These are phyloP conservation scores for Thamnophis elegans DNA, from an alignment of 2,797 vertebrate species.

Conservation along the genomic window DNA sequence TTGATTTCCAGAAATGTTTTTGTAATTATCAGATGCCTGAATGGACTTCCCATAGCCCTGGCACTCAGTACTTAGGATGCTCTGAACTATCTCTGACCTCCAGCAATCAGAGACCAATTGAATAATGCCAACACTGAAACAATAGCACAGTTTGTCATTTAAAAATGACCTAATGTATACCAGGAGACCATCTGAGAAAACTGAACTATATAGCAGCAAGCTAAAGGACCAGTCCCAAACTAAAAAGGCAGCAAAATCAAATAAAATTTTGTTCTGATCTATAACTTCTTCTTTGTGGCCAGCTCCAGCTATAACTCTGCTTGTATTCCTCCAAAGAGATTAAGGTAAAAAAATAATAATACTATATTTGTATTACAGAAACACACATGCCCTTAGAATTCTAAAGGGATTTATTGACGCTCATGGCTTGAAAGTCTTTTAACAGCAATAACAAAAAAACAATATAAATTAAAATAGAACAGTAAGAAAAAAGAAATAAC, in stretches of 20 bases:
- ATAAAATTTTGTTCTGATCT: background rate
- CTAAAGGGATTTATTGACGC: background rate
- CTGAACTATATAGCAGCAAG: background rate
- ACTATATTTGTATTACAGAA: background rate
- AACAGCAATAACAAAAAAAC: no score
- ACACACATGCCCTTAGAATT: background rate
- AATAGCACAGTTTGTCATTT: constrained; percentile 9
- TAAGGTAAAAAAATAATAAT: background rate
- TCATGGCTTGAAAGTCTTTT: background rate
- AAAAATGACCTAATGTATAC: constrained; percentile 16
- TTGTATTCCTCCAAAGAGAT: background rate
- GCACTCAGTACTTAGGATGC: constrained; percentile 39
- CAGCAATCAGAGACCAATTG: constrained; percentile 4
- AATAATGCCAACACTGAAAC: constrained; percentile 7
- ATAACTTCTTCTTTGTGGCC: background rate
- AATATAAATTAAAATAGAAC: no score
- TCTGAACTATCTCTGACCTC: constrained; percentile 44
- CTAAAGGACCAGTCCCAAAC: background rate
- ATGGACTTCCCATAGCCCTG: constrained; percentile 37
- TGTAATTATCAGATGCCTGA: constrained; percentile 57
- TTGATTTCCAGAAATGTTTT: constrained; percentile 62
- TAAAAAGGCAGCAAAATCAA: background rate
- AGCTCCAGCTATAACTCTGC: background rate
- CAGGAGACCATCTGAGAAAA: background rate
- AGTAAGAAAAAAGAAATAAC: no score